phyloP scores from a whole-genome alignment of 2,888 invertebrate species.

The Thyatira batis region DNA sequence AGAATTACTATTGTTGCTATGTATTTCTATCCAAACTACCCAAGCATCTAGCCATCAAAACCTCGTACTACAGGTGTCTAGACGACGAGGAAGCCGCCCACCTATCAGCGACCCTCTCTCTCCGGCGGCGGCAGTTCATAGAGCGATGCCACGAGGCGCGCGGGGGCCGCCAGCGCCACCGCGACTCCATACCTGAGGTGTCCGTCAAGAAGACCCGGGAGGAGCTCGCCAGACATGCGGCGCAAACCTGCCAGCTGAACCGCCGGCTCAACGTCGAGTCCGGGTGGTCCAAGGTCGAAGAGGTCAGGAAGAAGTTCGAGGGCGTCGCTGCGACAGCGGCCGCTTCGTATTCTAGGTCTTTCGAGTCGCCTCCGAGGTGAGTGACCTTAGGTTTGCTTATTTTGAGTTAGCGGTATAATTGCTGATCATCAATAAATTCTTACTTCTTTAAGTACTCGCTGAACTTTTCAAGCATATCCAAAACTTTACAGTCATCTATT shows the following conservation, averaged over 20 bases:
- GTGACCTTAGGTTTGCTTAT: no score
- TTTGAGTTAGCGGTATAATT: no score
- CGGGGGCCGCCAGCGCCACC: conserved; percentile 51
- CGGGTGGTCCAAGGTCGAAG: conserved; percentile 78
- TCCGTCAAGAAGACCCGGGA: conserved; percentile 70
- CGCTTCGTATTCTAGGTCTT: conserved; percentile 65
- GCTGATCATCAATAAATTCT: no score
- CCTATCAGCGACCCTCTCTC: conserved; percentile 52
- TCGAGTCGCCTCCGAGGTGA: conserved; percentile 76
- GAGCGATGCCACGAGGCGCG: conserved; percentile 76
- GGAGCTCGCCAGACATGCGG: conserved; percentile 73
- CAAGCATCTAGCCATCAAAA: background rate
- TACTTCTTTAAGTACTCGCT: no score
- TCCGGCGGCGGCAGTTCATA: conserved; percentile 72
- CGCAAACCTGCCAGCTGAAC: conserved; percentile 61
- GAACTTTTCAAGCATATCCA: no score
- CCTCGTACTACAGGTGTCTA: conserved; percentile 50
- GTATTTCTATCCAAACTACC: no score
- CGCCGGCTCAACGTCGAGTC: conserved; percentile 76
- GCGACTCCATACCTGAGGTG: conserved; percentile 66
- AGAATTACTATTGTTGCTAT: no score
- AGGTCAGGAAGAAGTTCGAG: conserved; percentile 77
- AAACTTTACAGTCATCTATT: no score
- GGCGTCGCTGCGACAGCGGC: conserved; percentile 53
- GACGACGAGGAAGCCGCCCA: conserved; percentile 63